Evolutionary conservation across 1,140 invertebrate genomes (phyloP).

Genomic region (Drosophila oshimai): DNA sequence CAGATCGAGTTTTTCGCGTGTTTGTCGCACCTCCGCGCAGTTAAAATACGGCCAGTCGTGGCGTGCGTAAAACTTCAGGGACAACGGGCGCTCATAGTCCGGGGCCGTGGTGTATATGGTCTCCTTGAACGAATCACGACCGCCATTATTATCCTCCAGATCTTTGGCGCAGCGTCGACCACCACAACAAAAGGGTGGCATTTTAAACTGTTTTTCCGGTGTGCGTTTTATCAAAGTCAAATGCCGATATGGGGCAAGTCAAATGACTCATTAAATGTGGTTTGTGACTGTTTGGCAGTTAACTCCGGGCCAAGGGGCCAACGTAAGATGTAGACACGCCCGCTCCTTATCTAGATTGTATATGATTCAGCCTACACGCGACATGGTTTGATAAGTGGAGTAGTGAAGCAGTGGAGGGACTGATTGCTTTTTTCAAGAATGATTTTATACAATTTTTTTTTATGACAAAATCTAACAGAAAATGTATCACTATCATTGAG

Average conservation of each 20-base stretch:
- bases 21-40: constrained; percentile 34
- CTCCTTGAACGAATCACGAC: background rate
- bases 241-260: constrained; percentile 12
- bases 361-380: constrained; percentile 37
- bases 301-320: constrained; percentile 10
- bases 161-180: constrained; percentile 48
- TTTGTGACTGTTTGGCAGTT: constrained; percentile 24
- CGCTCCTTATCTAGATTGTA: constrained; percentile 22
- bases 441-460: background rate
- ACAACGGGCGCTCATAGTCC: constrained; percentile 38
- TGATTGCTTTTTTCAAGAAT: background rate
- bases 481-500: too few relatives aligned
- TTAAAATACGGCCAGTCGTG: constrained; percentile 63
- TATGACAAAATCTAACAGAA: too few relatives aligned
- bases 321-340: constrained; percentile 14
- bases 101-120: constrained; percentile 2
- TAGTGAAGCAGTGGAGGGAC: too few relatives aligned
- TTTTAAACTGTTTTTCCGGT: background rate
- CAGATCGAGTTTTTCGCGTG: constrained; percentile 46
- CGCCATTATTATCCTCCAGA: background rate
- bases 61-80: constrained; percentile 62
- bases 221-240: constrained; percentile 1
- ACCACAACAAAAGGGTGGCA: constrained; percentile 65
- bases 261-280: constrained; percentile 11
- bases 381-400: constrained; percentile 22